phyloP scores from a whole-genome alignment of 2,113 vertebrate species.

The Pionites leucogaster region DNA sequence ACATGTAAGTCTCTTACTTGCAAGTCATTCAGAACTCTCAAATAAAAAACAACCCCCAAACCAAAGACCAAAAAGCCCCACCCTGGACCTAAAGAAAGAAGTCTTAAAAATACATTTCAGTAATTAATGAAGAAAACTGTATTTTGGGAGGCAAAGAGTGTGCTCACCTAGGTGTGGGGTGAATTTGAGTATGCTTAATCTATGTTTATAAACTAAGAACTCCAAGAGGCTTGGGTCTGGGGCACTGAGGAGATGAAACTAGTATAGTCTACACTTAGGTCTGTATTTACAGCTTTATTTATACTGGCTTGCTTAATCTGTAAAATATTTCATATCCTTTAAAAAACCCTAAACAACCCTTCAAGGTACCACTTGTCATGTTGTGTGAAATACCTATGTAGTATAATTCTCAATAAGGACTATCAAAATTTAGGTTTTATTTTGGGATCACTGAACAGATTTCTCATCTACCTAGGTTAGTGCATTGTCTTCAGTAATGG shows the following conservation, averaged over 20 bases:
- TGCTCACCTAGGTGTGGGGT: background rate
- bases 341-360: background rate
- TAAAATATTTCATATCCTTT: background rate
- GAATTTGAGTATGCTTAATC: background rate
- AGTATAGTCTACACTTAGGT: background rate
- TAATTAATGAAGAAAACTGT: background rate
- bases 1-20: constrained; percentile 81
- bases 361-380: background rate
- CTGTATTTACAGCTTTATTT: constrained; percentile 7
- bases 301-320: background rate
- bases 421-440: background rate
- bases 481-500: background rate
- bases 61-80: background rate
- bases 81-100: background rate
- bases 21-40: background rate
- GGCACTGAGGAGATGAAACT: background rate
- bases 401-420: background rate
- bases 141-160: background rate
- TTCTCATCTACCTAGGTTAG: background rate
- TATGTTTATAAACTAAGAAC: background rate
- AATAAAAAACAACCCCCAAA: background rate
- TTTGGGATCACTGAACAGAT: background rate
- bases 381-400: background rate
- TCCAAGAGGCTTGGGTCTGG: background rate
- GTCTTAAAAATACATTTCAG: background rate